phyloP scores from a whole-genome alignment of 2,888 invertebrate genomes.

The Sepiola atlantica region DNA sequence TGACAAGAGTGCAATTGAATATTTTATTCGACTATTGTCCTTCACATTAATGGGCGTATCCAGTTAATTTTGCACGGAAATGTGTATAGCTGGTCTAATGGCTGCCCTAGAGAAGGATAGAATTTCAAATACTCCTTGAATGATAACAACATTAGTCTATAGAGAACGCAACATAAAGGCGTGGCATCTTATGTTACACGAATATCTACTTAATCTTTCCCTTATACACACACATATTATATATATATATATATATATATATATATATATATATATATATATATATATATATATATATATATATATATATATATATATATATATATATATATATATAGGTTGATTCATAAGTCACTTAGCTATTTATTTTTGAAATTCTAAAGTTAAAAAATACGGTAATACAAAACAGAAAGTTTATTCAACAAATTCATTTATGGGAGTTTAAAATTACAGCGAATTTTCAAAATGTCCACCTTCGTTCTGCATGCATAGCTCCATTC shows the following conservation, averaged over 20 bases:
- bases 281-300: not conserved
- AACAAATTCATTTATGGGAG: no score
- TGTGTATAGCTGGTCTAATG: not conserved
- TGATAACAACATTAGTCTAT: not conserved
- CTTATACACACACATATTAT: no score
- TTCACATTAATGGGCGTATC: not conserved
- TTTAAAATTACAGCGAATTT: no score
- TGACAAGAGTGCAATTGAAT: not conserved
- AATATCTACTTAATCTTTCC: no score
- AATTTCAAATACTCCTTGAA: not conserved
- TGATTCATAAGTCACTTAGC: no score
- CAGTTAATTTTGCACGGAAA: not conserved
- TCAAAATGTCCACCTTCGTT: no score
- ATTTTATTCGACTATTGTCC: not conserved
- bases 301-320: not conserved
- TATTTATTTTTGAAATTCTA: no score
- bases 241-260: no score
- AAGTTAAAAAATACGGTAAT: no score
- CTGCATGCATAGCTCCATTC: no score
- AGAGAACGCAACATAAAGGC: not conserved
- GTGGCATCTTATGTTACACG: not conserved
- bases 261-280: no score
- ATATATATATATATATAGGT: constrained; percentile 24
- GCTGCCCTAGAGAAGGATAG: not conserved
- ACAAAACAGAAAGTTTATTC: no score